A percentile compares a stretch with the other conserved stretches of the same genome.
These are phyloP conservation scores for Cyanocitta stelleri DNA, from an alignment of 2,113 vertebrate species.

Conservation along the genomic window DNA sequence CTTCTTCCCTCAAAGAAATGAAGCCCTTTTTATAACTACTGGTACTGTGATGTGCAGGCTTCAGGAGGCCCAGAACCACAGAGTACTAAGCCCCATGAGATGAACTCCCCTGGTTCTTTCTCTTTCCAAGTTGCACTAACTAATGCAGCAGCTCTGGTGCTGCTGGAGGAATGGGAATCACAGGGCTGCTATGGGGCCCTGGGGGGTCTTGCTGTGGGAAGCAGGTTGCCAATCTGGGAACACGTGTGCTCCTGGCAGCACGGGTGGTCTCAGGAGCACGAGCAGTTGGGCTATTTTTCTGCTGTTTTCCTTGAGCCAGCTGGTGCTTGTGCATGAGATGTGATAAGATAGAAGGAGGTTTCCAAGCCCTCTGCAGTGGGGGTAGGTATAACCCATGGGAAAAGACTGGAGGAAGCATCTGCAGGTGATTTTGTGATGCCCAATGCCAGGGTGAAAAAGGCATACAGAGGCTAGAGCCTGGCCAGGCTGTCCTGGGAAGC, in stretches of 20 bases:
- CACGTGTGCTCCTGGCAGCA: neutral
- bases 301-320: neutral
- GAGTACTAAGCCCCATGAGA: neutral
- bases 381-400: neutral
- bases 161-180: accelerated
- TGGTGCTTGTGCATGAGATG: neutral
- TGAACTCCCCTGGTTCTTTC: neutral
- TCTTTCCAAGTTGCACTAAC: neutral
- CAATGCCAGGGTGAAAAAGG: neutral
- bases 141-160: neutral
- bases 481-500: neutral
- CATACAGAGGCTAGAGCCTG: neutral
- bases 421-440: neutral
- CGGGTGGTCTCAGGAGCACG: accelerated
- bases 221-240: neutral
- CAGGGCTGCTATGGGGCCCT: neutral
- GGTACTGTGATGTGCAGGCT: neutral
- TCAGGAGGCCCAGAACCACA: neutral
- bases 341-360: neutral
- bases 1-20: neutral
- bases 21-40: neutral
- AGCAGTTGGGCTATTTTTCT: neutral
- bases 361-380: neutral
- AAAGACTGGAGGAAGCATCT: neutral
- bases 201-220: neutral